phyloP scores from a whole-genome alignment of 1,140 invertebrate genomes.

The Helicorthomorpha holstii region DNA sequence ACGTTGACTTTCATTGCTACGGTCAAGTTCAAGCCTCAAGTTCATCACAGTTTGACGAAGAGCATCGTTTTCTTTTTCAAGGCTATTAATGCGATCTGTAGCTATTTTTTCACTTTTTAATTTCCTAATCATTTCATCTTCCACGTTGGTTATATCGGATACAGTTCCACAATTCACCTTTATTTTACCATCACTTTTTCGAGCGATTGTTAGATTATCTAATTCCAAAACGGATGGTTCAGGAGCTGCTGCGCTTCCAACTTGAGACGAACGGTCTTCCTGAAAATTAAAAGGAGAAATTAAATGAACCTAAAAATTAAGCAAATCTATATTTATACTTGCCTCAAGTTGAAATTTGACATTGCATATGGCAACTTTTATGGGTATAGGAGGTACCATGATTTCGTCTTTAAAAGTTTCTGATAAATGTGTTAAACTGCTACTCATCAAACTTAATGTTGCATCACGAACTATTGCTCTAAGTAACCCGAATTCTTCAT shows the following conservation, averaged over 20 bases:
- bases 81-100: neutral
- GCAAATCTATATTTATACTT: neutral
- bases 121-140: neutral
- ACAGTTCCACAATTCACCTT: conserved; percentile 28
- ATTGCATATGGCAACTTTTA: neutral
- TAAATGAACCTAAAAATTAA: neutral
- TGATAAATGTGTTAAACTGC: conserved; percentile 51
- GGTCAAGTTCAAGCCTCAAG: neutral
- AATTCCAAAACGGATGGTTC: conserved; percentile 60
- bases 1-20: conserved; percentile 1
- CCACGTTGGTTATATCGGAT: neutral
- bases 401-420: conserved; percentile 77
- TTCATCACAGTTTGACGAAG: neutral
- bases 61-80: conserved; percentile 4
- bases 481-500: conserved; percentile 13
- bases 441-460: conserved; percentile 46
- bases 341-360: neutral
- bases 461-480: conserved; percentile 11
- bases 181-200: conserved; percentile 50
- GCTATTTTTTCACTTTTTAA: neutral
- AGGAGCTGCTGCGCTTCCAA: conserved; percentile 63
- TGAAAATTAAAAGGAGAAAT: conserved; percentile 5
- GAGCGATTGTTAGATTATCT: conserved; percentile 39
- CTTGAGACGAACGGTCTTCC: conserved; percentile 59
- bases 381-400: conserved; percentile 51